These are phyloP conservation scores for Chiroxiphia lanceolata DNA, from an alignment of 2,797 vertebrate genomes.

Conservation along the genomic window DNA sequence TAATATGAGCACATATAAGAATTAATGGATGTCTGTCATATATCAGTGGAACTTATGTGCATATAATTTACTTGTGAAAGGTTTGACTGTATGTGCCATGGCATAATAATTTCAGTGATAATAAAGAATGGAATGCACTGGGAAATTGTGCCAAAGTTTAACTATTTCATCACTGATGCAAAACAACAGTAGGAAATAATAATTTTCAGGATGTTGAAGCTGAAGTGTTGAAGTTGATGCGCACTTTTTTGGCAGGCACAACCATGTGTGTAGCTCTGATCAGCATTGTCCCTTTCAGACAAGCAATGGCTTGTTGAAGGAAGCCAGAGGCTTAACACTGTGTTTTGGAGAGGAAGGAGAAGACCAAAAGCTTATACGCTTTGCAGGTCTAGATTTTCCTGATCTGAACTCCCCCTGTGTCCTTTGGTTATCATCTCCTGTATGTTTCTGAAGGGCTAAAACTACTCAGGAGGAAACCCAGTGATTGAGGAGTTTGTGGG, in stretches of 20 bases:
- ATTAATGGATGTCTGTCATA: not conserved
- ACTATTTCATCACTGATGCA: not conserved
- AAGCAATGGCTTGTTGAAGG: not conserved
- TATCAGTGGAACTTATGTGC: not conserved
- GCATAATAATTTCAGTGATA: not conserved
- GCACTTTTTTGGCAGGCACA: not conserved
- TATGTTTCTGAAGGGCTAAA: not conserved
- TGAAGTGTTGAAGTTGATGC: not conserved
- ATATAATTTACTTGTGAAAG: slow-evolving; percentile 1
- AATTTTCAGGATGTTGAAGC: not conserved
- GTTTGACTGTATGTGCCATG: not conserved
- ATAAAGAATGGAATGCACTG: not conserved
- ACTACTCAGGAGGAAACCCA: not conserved
- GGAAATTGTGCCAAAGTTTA: not conserved
- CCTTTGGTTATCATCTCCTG: not conserved
- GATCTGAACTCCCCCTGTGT: rapidly evolving
- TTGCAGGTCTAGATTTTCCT: not conserved
- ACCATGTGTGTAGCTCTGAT: rapidly evolving
- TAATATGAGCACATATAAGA: not conserved
- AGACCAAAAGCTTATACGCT: rapidly evolving
- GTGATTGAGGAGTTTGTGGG: rapidly evolving
- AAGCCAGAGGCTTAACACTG: not conserved
- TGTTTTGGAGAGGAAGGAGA: not conserved
- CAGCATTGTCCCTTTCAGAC: not conserved
- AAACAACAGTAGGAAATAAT: not conserved